phyloP scores from a whole-genome alignment of 2,888 invertebrate genomes.

The Platypus cylindrus region DNA sequence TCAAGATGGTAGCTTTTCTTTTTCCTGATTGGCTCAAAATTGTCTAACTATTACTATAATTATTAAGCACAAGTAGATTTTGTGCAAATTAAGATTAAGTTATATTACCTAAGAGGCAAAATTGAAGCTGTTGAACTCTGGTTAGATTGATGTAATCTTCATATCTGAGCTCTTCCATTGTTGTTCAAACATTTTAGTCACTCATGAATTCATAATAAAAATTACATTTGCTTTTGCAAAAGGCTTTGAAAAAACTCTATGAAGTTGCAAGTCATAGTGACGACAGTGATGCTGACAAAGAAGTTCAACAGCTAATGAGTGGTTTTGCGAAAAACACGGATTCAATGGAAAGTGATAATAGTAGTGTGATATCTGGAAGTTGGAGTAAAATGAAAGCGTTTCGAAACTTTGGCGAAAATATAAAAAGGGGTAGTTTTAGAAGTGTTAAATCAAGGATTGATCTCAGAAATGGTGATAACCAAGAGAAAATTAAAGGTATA shows the following conservation, averaged over 20 bases:
- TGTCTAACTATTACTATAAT: too few species aligned
- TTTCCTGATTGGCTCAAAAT: too few species aligned
- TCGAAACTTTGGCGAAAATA: slow-evolving; percentile 22
- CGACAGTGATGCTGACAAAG: slow-evolving; percentile 44
- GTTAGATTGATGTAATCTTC: too few species aligned
- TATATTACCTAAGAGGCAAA: too few species aligned
- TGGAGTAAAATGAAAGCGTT: slow-evolving; percentile 44
- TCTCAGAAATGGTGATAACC: slow-evolving; percentile 25
- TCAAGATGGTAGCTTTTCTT: too few species aligned
- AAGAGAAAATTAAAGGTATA: slow-evolving; percentile 32
- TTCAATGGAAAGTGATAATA: slow-evolving; percentile 26
- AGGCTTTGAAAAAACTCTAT: slow-evolving; percentile 34
- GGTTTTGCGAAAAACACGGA: slow-evolving; percentile 17
- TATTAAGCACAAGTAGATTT: too few species aligned
- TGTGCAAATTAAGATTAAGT: too few species aligned
- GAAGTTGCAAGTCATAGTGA: slow-evolving; percentile 36
- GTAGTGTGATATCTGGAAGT: slow-evolving; percentile 39
- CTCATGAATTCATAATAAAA: too few species aligned
- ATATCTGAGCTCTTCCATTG: too few species aligned
- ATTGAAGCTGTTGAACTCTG: too few species aligned
- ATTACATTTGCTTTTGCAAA: slow-evolving; percentile 3
- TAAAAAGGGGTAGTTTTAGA: slow-evolving; percentile 17
- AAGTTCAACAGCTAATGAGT: slow-evolving; percentile 45
- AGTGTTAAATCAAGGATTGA: slow-evolving; percentile 20
- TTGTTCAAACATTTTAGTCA: too few species aligned